Percentiles rank a stretch among this genome's conserved stretches.
Conservation (phyloP, 2,113 vertebrate species). For the Kryptolebias marmoratus region DNA sequence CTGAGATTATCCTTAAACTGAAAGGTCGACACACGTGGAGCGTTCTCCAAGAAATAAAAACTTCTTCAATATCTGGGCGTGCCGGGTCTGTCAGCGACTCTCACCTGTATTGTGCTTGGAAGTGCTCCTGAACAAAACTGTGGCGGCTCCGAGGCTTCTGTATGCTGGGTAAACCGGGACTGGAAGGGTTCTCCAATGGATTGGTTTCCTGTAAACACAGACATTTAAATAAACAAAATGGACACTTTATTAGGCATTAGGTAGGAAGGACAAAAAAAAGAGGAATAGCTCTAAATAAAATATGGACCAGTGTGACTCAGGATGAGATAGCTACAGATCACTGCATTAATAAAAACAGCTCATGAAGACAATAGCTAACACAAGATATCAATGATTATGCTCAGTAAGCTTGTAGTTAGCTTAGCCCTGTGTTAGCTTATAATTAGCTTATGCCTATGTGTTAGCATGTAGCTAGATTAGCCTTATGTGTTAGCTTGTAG, state of each 20-base stretch:
- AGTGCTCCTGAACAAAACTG: conserved; percentile 95
- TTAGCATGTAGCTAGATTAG: too few species aligned
- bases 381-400: too few species aligned
- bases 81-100: conserved; percentile 13
- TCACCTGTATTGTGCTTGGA: conserved; percentile 96
- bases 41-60: neutral
- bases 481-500: too few species aligned
- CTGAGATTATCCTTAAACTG: neutral
- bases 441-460: too few species aligned
- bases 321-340: too few species aligned
- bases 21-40: neutral
- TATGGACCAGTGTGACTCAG: neutral
- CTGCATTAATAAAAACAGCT: too few species aligned
- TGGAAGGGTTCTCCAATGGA: conserved; percentile 58
- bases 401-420: too few species aligned
- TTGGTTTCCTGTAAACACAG: conserved; percentile 65
- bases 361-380: too few species aligned
- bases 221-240: neutral
- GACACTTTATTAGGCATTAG: neutral
- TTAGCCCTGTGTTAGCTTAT: too few species aligned
- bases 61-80: too few species aligned
- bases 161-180: conserved; percentile 36
- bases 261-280: too few species aligned
- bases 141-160: conserved; percentile 76
- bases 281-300: too few species aligned